Base-by-base conservation (phyloP, 2,888 invertebrate species). In the Chrysomela aeneicollis region DNA sequence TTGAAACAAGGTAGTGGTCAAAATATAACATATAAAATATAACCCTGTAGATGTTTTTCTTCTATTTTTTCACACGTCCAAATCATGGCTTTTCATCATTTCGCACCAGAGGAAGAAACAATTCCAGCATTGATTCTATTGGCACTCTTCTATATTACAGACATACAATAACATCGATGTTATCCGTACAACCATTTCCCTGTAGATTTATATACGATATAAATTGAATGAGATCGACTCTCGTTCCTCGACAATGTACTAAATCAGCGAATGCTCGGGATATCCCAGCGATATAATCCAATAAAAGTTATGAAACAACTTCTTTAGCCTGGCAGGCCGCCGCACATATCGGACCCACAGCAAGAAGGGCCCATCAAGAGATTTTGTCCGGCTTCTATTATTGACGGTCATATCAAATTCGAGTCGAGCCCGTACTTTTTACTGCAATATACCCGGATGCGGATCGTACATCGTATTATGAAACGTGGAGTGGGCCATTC, bases 401-500 rank as follows among this genome's bases (percentile, higher is more conserved):
- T 61, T 54, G 61, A 53, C 52, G 63, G 50, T 63, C 58, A 42
- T 15, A 63, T 63, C 58, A 58, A 63, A 62, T 55, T 62, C 55
- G 35, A 59, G 30, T 22, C 17, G 32, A 49, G 47, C 42, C 57
- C 63, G 35, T n/a, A 42, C 15, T 42, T 42, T 42, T 42, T 42
- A 42, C 42, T 42, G 42, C 42, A 42, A 42, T 42, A 42, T 15
- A n/a, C 42, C 42, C 4, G 26, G 26, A 5, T 26, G 3, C 26
- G 42, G 42, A 42, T 42, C n/a, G 42, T 42, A 8, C 42, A 42
- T 42, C 42, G 42, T 42, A 6, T 42, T 42, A 42, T 42, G 15
- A 42, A 42, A 42, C 9, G 42, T 42, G 15, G 42, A 42, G 42
- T 42, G 3, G 42, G 15, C 42, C 42, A 42, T 42, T n/a, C 42